Evolutionary conservation across 2,888 invertebrate species (phyloP).

Genomic region (Macrophya annulata): DNA sequence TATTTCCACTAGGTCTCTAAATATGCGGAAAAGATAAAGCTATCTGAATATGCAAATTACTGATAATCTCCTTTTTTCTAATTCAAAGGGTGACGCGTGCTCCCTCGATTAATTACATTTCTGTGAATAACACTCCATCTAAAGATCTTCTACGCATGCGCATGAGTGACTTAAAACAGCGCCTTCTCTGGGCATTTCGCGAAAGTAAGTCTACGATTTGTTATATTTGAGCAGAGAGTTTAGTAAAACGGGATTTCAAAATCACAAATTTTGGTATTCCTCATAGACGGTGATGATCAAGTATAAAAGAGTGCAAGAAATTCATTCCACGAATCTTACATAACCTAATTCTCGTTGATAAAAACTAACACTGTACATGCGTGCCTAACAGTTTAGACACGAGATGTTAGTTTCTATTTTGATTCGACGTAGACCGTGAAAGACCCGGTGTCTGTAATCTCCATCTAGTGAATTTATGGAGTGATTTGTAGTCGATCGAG

Average conservation of each 20-base stretch:
- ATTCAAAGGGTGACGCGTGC: too few relatives aligned
- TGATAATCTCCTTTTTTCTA: too few relatives aligned
- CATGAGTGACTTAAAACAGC: not conserved
- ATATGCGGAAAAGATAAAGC: too few relatives aligned
- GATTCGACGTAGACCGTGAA: not conserved
- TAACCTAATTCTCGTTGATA: not conserved
- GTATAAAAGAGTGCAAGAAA: not conserved
- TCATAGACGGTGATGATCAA: not conserved
- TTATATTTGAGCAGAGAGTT: not conserved
- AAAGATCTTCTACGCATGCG: not conserved
- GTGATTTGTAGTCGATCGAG: conserved; percentile 26
- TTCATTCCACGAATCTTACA: not conserved
- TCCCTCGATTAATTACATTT: too few relatives aligned
- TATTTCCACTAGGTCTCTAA: too few relatives aligned
- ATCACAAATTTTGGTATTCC: not conserved
- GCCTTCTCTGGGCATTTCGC: not conserved
- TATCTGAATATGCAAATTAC: too few relatives aligned
- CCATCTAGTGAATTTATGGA: not conserved
- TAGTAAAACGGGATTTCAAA: not conserved
- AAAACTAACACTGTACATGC: not conserved
- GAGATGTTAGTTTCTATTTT: conserved; percentile 14
- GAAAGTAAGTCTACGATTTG: not conserved
- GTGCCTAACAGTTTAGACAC: not conserved
- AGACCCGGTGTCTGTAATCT: not conserved
- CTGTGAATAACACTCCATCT: too few relatives aligned